Base-by-base conservation (phyloP, 2,113 vertebrate genomes). In the Eudorcas thomsonii region DNA sequence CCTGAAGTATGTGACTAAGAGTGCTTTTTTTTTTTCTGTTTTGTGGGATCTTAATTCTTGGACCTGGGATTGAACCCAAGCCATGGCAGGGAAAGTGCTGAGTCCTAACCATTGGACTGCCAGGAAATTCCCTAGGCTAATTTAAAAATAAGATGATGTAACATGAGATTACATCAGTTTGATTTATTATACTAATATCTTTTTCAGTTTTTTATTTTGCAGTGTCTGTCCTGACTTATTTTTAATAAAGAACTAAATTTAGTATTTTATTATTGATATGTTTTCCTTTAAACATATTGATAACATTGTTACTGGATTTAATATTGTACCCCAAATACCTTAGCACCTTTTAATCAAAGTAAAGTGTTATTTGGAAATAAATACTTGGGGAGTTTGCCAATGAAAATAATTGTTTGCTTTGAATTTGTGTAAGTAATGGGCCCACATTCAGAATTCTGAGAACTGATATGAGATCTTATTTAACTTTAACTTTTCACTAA, bases 201-300 rank as follows among this genome's bases (percentile, higher is more conserved):
- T 45, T 57, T 50, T 80, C 16, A 55, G 17, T 82, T 92, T 96
- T 89, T 94, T 25, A 33, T 91, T 21, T 9, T 36, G 9, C 74
- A 54, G 87, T 78, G 3, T 88, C 39, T 91, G 17, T 96, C 55
- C 43, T 93, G 11, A 64, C 43, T 90, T 62, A 64, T 83, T 80
- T 96, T 83, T 93, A 95, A 39, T 67, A 82, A 87, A 86, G 30
- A 96, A 96, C 45, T 93, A 82, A 94, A 95, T 93, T 91, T 94
- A 84, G 59, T 96, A 36, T 94, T 88, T 54, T 23, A 85, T 88
- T 94, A 28, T 85, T 95, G 39, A 45, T 89, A 0, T 91, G 15
- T 81, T 97, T 97, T 92, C 36, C 48, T 90, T 91, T 95, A 95
- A 96, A 86, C 85, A 54, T 60, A 78, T 97, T 86, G 50, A 16